Evolutionary conservation across 37 sponge, comb jelly and placozoan species (phyloP).

Genomic region (Dysidea cf. avara): DNA sequence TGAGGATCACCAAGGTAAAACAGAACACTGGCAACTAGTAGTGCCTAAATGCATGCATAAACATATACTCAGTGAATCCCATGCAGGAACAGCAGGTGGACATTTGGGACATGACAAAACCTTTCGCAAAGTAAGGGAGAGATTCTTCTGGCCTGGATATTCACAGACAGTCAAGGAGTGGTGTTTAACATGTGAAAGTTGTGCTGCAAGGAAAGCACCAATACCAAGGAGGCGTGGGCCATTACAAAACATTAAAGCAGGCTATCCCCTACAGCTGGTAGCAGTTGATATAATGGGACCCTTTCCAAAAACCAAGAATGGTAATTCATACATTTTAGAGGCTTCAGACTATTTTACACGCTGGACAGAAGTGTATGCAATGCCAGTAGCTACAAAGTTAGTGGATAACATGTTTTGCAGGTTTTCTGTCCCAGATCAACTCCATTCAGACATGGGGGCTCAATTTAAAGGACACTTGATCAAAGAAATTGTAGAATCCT

Average conservation of each 20-base stretch:
- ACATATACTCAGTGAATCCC: background rate
- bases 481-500: no score
- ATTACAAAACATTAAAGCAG: background rate
- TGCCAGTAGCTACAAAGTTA: background rate
- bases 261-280: conserved; percentile 4
- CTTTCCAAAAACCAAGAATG: no score
- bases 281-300: conserved; percentile 33
- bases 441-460: conserved; percentile 11
- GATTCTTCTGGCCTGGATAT: conserved; percentile 23
- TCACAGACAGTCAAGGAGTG: conserved; percentile 6
- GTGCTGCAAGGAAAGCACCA: background rate
- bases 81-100: conserved; percentile 2
- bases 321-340: no score
- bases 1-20: background rate
- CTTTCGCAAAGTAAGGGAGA: background rate
- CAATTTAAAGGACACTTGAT: background rate
- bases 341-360: conserved; percentile 12
- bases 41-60: background rate
- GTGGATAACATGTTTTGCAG: conserved; percentile 8
- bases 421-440: background rate
- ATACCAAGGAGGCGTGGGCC: background rate
- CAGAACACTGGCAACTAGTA: conserved; percentile 14
- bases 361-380: conserved; percentile 10
- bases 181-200: conserved; percentile 14
- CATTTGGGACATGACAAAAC: conserved; percentile 20